Conservation (phyloP, 2,797 vertebrate species). For the Hirundo rustica region DNA sequence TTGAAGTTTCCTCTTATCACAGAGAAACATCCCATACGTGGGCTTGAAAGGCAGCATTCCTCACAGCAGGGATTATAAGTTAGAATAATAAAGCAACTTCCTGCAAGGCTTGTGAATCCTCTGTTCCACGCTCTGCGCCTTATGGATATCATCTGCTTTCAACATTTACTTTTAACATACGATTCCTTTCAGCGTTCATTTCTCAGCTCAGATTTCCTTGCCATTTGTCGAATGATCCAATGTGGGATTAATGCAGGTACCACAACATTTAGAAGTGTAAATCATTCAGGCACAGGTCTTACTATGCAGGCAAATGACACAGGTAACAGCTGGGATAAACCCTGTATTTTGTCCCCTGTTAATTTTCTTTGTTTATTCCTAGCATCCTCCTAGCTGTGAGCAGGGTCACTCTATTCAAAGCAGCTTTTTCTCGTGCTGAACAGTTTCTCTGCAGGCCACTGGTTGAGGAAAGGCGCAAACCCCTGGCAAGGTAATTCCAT, state of each 20-base stretch:
- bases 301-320: not conserved
- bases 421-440: not conserved
- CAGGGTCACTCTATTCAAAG: not conserved
- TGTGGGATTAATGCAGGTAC: not conserved
- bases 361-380: not conserved
- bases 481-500: not conserved
- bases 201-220: not conserved
- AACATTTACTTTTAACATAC: constrained; percentile 2
- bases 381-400: not conserved
- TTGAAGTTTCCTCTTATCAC: constrained; percentile 46
- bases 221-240: not conserved
- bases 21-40: constrained; percentile 27
- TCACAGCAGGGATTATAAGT: constrained; percentile 36
- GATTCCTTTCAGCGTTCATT: not conserved
- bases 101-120: constrained; percentile 40
- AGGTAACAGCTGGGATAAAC: not conserved
- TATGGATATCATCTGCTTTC: constrained; percentile 36
- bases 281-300: not conserved
- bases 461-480: not conserved
- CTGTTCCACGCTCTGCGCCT: not conserved
- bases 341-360: not conserved
- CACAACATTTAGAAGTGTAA: not conserved
- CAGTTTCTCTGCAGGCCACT: not conserved
- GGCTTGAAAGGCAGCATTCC: constrained; percentile 15
- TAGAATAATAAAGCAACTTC: constrained; percentile 54